Base-by-base conservation (phyloP, 2,797 vertebrate species). In the Tachyglossus aculeatus region DNA sequence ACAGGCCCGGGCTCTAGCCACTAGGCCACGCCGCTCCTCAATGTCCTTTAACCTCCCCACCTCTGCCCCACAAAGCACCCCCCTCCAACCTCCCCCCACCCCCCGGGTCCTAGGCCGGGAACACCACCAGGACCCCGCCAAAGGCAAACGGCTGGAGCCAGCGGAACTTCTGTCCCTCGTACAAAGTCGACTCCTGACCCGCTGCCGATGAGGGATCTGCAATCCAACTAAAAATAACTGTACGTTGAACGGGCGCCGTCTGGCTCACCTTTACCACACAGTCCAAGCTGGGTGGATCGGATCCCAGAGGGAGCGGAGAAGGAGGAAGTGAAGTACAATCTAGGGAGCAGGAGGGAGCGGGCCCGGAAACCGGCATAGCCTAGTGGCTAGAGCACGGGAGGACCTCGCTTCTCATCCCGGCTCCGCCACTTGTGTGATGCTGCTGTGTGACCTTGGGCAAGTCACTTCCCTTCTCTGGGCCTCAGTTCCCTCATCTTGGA, bases 211-310 rank as follows among this genome's bases (percentile, higher is more conserved):
- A 67, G 57, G n/a, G 73, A 78, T 59, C 31, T 29, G 58, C 81
- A 79, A 59, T 71, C 55, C 82, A 76, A 61, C 69, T 74, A 62
- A 67, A 77, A 72, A 63, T 58, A 83, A 68, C 73, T 74, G 64
- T 51, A 16, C 52, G 5, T 31, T 0, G 34, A 34, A 39, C 43
- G 45, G 66, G 43, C 71, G 48, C 44, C n/a, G n/a, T n/a, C n/a
- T n/a, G 1, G 60, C 64, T 83, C 82, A 77, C 82, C 85, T 85
- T 77, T 81, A 44, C 19, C n/a, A n/a, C 82, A 79, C 67, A 75
- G 78, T 71, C 61, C 82, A 71, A 64, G 74, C 64, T 60, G 53
- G 21, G 59, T 64, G 78, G 82, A 84, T 86, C 84, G 82, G 84
- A 84, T 84, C 44, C 56, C 47, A 31, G n/a, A n/a, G 47, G 67